Evolutionary conservation across 2,113 vertebrate species (phyloP).

Genomic region (Apteryx owenii): DNA sequence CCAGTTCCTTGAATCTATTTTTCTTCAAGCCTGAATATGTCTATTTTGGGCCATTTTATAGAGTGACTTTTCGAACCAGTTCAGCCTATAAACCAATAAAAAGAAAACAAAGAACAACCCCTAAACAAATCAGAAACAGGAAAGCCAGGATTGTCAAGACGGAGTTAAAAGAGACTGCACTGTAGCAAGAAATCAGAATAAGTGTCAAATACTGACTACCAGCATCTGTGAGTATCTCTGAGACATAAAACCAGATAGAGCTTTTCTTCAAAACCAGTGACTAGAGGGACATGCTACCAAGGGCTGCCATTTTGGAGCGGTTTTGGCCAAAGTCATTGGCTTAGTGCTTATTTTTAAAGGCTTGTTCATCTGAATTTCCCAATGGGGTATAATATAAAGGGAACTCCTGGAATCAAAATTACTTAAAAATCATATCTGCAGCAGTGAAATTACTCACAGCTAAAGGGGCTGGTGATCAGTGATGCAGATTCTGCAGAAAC

Average conservation of each 20-base stretch:
- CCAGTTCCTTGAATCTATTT: not conserved
- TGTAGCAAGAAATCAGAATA: not conserved
- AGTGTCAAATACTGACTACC: not conserved
- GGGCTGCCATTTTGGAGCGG: not conserved
- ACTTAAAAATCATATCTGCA: not conserved
- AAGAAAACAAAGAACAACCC: not conserved
- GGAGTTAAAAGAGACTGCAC: not conserved
- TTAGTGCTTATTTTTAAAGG: not conserved
- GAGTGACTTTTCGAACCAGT: not conserved
- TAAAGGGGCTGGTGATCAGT: not conserved
- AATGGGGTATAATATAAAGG: not conserved
- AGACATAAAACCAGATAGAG: not conserved
- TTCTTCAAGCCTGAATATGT: not conserved
- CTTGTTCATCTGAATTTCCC: conserved; percentile 2
- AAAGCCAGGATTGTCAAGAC: not conserved
- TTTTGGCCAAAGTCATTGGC: not conserved
- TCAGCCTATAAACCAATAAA: not conserved
- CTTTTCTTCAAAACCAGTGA: not conserved
- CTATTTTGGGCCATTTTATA: not conserved
- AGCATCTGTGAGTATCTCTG: not conserved
- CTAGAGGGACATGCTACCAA: not conserved
- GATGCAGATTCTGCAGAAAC: not conserved
- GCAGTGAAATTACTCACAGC: not conserved
- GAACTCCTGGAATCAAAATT: conserved; percentile 3
- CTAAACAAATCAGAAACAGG: not conserved